Conservation (phyloP, 2,888 invertebrate species). For the Acronicta leporina region DNA sequence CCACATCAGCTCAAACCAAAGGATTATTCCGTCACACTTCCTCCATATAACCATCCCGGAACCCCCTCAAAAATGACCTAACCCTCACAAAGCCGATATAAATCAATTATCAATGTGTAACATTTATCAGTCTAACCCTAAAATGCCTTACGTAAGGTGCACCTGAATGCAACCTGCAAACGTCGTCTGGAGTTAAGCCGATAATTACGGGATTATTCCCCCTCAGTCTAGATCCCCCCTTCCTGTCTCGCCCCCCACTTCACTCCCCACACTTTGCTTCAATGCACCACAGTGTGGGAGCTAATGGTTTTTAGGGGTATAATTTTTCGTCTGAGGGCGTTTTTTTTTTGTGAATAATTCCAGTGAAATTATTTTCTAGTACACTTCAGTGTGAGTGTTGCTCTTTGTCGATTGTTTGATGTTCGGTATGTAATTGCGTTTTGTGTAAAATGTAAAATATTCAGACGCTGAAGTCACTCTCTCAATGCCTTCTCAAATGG, state of each 20-base stretch:
- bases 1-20: slow-evolving; percentile 12
- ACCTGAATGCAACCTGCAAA: slow-evolving; percentile 81
- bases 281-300: slow-evolving; percentile 83
- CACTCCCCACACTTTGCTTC: slow-evolving; percentile 74
- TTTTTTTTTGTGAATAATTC: slow-evolving; percentile 79
- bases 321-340: slow-evolving; percentile 83
- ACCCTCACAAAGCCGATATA: slow-evolving; percentile 65
- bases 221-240: slow-evolving; percentile 62
- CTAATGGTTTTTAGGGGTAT: slow-evolving; percentile 84
- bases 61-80: slow-evolving; percentile 45
- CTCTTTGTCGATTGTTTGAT: slow-evolving; percentile 64
- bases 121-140: slow-evolving; percentile 73
- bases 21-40: slow-evolving; percentile 32
- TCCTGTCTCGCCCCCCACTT: slow-evolving; percentile 66
- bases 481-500: too few species aligned
- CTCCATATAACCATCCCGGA: slow-evolving; percentile 24
- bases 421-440: slow-evolving; percentile 45
- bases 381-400: slow-evolving; percentile 56
- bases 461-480: not conserved
- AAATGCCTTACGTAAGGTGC: slow-evolving; percentile 64
- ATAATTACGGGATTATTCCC: slow-evolving; percentile 87
- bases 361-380: slow-evolving; percentile 67
- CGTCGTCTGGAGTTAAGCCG: slow-evolving; percentile 87
- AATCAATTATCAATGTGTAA: slow-evolving; percentile 75
- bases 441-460: slow-evolving; percentile 14